phyloP scores from a whole-genome alignment of 2,888 invertebrate genomes.

The Rotaria socialis region DNA sequence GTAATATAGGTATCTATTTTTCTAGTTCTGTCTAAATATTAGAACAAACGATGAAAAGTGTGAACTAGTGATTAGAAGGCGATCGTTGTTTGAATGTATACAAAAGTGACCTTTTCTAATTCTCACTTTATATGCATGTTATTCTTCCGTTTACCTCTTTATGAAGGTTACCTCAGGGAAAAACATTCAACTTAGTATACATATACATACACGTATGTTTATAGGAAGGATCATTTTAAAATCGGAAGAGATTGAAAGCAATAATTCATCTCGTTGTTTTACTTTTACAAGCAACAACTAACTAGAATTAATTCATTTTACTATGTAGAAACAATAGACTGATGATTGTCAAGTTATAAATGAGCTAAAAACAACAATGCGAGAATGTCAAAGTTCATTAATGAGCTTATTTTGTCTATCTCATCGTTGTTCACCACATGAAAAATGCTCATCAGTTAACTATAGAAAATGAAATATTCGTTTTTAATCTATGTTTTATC shows the following conservation, averaged over 20 bases:
- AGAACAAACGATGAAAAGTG: background rate
- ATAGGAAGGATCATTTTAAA: background rate
- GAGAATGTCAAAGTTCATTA: conserved; percentile 12
- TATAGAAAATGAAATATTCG: conserved; percentile 8
- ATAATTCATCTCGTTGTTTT: background rate
- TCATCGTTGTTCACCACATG: background rate
- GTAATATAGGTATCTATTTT: background rate
- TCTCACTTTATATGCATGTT: background rate
- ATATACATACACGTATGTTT: background rate
- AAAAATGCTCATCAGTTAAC: background rate
- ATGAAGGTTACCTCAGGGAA: background rate
- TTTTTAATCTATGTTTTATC: conserved; percentile 23
- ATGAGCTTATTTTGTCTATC: conserved; percentile 15
- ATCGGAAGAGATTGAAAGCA: background rate
- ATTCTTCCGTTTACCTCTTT: background rate
- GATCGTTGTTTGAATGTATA: background rate
- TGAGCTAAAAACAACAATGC: background rate
- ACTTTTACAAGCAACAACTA: background rate
- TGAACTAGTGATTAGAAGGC: background rate
- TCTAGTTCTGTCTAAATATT: background rate
- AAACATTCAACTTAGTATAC: background rate
- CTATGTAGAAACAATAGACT: background rate
- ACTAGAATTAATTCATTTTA: background rate
- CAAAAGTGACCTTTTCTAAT: background rate
- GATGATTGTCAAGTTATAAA: conserved; percentile 11